A percentile compares a stretch with the other conserved stretches of the same genome.
Conservation (phyloP, 1,140 invertebrate genomes). For the Caenorhabditis inopinata region DNA sequence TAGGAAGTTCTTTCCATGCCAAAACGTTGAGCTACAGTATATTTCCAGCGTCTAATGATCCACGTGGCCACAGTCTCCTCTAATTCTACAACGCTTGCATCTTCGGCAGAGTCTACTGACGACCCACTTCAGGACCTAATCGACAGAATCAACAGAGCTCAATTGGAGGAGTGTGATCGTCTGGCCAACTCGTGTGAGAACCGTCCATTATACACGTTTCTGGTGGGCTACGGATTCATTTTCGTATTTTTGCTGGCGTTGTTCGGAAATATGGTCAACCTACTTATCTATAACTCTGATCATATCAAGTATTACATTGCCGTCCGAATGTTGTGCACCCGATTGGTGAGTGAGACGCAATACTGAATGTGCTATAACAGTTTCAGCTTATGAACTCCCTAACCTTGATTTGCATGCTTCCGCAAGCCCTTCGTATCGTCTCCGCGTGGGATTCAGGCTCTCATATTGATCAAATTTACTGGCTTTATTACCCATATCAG, state of each 20-base stretch:
- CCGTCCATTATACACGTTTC: slow-evolving; percentile 8
- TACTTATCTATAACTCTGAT: slow-evolving; percentile 60
- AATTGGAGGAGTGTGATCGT: neutral
- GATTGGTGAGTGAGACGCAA: slow-evolving; percentile 46
- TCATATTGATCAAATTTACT: slow-evolving; percentile 51
- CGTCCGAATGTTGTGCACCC: slow-evolving; percentile 61
- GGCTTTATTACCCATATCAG: slow-evolving; percentile 57
- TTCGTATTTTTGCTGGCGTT: slow-evolving; percentile 38
- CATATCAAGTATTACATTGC: slow-evolving; percentile 61
- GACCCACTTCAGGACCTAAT: neutral
- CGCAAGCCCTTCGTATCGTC: slow-evolving; percentile 56
- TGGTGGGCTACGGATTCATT: slow-evolving; percentile 45
- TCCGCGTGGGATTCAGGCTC: slow-evolving; percentile 49
- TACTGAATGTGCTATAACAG: neutral
- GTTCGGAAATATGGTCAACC: slow-evolving; percentile 57
- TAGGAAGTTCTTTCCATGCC: neutral
- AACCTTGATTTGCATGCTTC: slow-evolving; percentile 57
- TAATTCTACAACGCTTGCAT: neutral
- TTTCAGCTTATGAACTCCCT: slow-evolving; percentile 59
- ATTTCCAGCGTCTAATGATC: neutral
- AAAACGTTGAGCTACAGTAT: too few species aligned
- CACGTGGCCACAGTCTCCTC: neutral
- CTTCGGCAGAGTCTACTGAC: neutral
- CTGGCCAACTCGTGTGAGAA: slow-evolving; percentile 23
- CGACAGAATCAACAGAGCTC: neutral